These are phyloP conservation scores for Arctocebus calabarensis DNA, from an alignment of 2,797 vertebrate species.

Conservation along the genomic window DNA sequence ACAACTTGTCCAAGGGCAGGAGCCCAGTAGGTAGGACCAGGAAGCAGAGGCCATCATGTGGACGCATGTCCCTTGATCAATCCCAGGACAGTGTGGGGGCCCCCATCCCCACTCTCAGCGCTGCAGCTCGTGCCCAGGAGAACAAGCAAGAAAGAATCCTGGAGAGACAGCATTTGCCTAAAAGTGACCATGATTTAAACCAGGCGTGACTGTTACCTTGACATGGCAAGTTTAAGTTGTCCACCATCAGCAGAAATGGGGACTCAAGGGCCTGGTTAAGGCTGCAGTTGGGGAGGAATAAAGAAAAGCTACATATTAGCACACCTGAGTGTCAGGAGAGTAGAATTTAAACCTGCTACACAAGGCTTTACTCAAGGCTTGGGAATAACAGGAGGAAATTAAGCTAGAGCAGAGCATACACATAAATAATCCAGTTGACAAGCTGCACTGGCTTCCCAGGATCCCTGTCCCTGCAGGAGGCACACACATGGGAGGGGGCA, in stretches of 20 bases:
- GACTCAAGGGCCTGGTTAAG: conserved; percentile 27
- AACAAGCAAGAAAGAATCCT: neutral
- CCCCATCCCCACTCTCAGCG: neutral
- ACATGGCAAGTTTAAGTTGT: conserved; percentile 40
- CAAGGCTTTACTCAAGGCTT: neutral
- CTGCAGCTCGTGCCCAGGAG: neutral
- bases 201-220: neutral
- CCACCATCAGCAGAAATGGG: neutral
- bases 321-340: conserved; percentile 10
- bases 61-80: neutral
- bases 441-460: conserved; percentile 22
- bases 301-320: neutral
- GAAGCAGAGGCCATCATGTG: neutral
- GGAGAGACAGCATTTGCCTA: neutral
- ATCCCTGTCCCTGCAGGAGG: neutral
- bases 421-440: conserved; percentile 56
- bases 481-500: neutral
- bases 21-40: neutral
- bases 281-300: neutral
- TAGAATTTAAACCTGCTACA: neutral
- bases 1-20: neutral
- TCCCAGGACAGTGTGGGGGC: neutral
- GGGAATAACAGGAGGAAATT: conserved; percentile 24
- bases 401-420: neutral
- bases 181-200: conserved; percentile 24